Percentiles rank a stretch among this genome's conserved stretches.
These are phyloP conservation scores for Dioctria linearis DNA, from an alignment of 2,888 invertebrate genomes.

Conservation along the genomic window DNA sequence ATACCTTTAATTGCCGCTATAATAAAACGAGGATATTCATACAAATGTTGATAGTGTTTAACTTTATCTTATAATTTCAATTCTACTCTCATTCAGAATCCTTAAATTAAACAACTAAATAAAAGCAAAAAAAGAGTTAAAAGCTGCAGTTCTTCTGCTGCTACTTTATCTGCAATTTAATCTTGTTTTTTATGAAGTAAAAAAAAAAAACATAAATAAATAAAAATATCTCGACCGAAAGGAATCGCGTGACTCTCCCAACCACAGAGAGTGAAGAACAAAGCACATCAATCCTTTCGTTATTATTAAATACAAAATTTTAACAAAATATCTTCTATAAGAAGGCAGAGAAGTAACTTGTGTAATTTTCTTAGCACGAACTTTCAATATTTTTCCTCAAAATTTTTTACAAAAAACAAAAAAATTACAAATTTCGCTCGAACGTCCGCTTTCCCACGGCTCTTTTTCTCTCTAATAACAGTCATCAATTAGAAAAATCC, in stretches of 20 bases:
- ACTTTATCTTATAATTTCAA: no score
- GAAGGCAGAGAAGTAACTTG: not conserved
- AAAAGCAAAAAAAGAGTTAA: no score
- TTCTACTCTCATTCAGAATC: no score
- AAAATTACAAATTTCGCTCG: not conserved
- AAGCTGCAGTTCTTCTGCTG: no score
- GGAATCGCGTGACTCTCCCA: not conserved
- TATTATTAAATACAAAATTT: not conserved
- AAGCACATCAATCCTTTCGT: not conserved
- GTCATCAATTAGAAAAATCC: constrained; percentile 38
- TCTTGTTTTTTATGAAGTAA: no score
- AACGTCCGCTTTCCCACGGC: not conserved
- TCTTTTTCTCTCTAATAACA: not conserved
- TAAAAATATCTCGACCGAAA: not conserved
- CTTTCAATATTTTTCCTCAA: not conserved
- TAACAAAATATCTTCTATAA: not conserved
- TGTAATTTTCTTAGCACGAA: not conserved
- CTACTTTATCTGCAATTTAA: no score
- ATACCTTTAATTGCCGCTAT: no score
- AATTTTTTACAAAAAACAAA: not conserved
- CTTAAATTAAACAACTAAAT: no score
- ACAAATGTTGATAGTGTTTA: no score
- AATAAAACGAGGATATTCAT: no score
- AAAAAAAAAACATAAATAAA: not conserved
- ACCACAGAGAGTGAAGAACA: not conserved